Base-by-base conservation (phyloP, 2,888 invertebrate genomes). In the Leptinotarsa rubiginosa region DNA sequence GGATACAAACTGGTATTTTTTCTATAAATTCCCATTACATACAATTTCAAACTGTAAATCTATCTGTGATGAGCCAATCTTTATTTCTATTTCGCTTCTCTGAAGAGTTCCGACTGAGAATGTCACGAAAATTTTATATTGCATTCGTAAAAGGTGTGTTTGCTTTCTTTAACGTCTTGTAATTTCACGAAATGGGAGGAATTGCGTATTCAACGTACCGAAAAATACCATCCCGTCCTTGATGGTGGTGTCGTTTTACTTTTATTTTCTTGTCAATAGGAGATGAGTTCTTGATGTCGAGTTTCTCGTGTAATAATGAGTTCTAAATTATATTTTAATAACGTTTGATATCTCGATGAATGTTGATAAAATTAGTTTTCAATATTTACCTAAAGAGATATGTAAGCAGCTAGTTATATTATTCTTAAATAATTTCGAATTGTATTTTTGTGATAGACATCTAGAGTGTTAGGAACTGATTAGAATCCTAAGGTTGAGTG, bases 251-350 rank as follows among this genome's bases (percentile, higher is more conserved):
- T 22, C 56, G 56, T 56, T 56, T 56, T 13, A 22, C 20, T 56
- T 56, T 56, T 13, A 10, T 56, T 56, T 22, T 25, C 20, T 56
- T 22, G 56, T 20, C 20, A 22, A 2, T 4, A 13, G 56, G 15
- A 56, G 56, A 56, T 56, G 56, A 15, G 56, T 22, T 56, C 22
- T 56, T 56, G 56, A 56, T 56, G 56, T 56, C 56, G 56, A 56
- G 20, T 20, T 56, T 56, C 22, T 56, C 56, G 56, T 20, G 22
- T 22, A 22, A 56, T 56, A 15, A 56, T 56, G 56, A 56, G 56
- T 22, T 22, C 15, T 4, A 4, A 20, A 56, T 56, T 56, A 12
- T 20, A 56, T 56, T 56, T 13, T 56, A 56, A 56, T 20, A 15
- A 56, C 15, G 56, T 56, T 56, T 25, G 22, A 25, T 25, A 22